Conservation (phyloP, 92 coral and sea anemone genomes). For the Metridium senile region DNA sequence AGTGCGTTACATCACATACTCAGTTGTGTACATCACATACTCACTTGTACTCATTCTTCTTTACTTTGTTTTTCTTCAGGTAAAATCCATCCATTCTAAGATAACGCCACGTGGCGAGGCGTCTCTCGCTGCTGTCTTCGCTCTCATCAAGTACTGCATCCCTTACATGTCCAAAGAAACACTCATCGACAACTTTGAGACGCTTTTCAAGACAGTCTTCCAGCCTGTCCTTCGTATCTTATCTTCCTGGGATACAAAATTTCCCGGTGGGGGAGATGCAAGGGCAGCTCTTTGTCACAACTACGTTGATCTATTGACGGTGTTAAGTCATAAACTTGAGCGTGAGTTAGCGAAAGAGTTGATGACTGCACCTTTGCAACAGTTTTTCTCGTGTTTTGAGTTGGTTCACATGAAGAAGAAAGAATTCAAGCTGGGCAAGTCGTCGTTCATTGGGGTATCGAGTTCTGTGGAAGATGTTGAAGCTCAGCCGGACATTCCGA, state of each 20-base stretch:
- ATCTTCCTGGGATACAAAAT: slow-evolving; percentile 76
- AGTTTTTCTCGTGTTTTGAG: slow-evolving; percentile 92
- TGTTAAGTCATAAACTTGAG: slow-evolving; percentile 82
- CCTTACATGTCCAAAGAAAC: slow-evolving; percentile 85
- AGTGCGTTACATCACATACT: neutral
- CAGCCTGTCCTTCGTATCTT: slow-evolving; percentile 85
- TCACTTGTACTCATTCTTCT: too few relatives aligned
- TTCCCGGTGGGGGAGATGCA: slow-evolving; percentile 91
- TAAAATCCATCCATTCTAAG: slow-evolving; percentile 65
- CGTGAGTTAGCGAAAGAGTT: slow-evolving; percentile 83
- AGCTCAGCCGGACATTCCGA: neutral
- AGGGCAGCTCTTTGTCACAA: slow-evolving; percentile 86
- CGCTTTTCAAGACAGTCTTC: slow-evolving; percentile 56
- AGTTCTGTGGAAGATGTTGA: slow-evolving; percentile 6
- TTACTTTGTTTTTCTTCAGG: slow-evolving; percentile 44
- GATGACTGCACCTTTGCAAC: slow-evolving; percentile 82
- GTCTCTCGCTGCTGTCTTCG: slow-evolving; percentile 80
- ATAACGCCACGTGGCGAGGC: slow-evolving; percentile 86
- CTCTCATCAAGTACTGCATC: slow-evolving; percentile 85
- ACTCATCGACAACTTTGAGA: slow-evolving; percentile 72
- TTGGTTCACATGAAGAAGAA: slow-evolving; percentile 70
- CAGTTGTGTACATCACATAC: neutral
- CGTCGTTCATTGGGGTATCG: slow-evolving; percentile 33
- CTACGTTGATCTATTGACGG: slow-evolving; percentile 79
- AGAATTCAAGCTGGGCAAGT: slow-evolving; percentile 38